Evolutionary conservation across 2,797 vertebrate species (phyloP), one percentile per base, ranked within the genome.

Genomic region (Bryconaethiops microstoma): DNA sequence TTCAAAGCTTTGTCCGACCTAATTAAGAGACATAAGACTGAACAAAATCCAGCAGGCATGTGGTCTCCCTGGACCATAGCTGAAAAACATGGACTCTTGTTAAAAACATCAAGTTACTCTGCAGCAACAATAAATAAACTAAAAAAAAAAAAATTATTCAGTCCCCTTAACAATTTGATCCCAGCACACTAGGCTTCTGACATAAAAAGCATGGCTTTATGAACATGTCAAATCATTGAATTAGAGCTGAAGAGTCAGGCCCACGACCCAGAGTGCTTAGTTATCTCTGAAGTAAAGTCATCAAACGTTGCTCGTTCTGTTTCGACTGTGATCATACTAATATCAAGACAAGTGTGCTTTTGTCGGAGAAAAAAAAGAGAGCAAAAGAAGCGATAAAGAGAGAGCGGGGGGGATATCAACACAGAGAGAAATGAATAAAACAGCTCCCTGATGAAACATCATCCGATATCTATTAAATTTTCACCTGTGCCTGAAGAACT

Each of bases 21-120:
- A 84, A 84, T 85, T 78, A 82, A 74, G 40, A 65, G 78, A 81
- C 81, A 87, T 79, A 77, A 80, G 70, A 74, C 74, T 74, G 50
- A 77, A 74, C 72, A 76, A 76, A 85, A 70, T 71, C 67, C 86
- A 82, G 75, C 52, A 21, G 72, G 55, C 60, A 74, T 72, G 54
- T 29, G 3, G 72, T 82, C 25, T 78, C 80, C 25, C 23, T 65
- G 73, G 60, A 80, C 42, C 29, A 29, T 8, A 55, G 39, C 68
- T 59, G 52, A 42, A 83, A 74, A n/a, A 68, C 40, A 76, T 2
- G 35, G 8, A 64, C n/a, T 65, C 55, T 14, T 50, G 40, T 70
- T 74, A 73, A 84, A 52, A 78, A 74, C 76, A 67, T 76, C 39
- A 35, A 79, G 79, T 83, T 82, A 84, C 70, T 59, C 57, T 69